phyloP scores from a whole-genome alignment of 2,888 invertebrate genomes.

The Drosophila dives region DNA sequence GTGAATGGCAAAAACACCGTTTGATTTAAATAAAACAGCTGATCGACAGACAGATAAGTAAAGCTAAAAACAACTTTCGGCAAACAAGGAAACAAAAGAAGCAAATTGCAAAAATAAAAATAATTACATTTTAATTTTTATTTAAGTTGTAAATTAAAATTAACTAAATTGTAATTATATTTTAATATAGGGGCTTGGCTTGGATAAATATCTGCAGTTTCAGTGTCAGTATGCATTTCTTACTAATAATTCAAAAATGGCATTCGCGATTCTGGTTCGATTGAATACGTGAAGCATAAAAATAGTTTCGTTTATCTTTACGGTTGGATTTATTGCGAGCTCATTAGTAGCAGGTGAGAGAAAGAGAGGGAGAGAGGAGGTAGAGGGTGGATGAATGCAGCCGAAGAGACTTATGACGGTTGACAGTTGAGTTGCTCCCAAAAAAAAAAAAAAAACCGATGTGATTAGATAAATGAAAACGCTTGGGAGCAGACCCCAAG shows the following conservation, averaged over 20 bases:
- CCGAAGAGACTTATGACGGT: neutral
- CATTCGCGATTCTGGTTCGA: too few relatives aligned
- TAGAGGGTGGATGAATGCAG: neutral
- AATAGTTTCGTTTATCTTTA: too few relatives aligned
- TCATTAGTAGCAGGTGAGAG: neutral
- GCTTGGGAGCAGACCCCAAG: slow-evolving; percentile 8
- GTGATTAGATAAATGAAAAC: slow-evolving; percentile 34
- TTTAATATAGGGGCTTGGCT: too few relatives aligned
- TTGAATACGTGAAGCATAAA: too few relatives aligned
- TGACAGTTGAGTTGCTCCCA: neutral
- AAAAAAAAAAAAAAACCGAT: neutral
- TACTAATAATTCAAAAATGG: neutral
- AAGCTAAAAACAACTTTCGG: neutral
- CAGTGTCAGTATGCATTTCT: too few relatives aligned
- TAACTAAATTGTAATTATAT: neutral
- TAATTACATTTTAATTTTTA: neutral
- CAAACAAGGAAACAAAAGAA: neutral
- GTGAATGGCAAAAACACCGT: too few relatives aligned
- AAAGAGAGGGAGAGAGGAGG: neutral
- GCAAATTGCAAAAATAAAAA: neutral
- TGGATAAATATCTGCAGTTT: neutral
- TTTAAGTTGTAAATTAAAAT: neutral
- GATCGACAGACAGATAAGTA: too few relatives aligned
- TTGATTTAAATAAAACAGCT: too few relatives aligned
- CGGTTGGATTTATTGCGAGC: too few relatives aligned